A percentile compares a stretch with the other conserved stretches of the same genome.
Evolutionary conservation across 2,888 invertebrate genomes (phyloP).

Genomic region (Drosophila subsilvestris): DNA sequence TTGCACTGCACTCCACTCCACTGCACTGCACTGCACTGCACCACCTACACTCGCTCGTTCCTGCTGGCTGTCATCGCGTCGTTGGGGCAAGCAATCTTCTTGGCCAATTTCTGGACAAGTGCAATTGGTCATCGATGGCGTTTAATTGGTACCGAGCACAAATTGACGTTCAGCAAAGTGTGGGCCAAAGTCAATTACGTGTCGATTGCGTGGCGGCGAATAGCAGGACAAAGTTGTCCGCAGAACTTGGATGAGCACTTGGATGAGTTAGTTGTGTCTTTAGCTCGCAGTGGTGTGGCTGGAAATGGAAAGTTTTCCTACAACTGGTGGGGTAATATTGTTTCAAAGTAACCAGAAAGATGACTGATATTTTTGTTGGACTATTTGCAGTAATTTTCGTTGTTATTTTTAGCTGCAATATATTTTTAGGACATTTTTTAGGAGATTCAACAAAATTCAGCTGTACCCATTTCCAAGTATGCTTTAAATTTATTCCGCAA

Average conservation of each 20-base stretch:
- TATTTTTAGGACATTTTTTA: too few relatives aligned
- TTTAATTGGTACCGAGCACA: slow-evolving; percentile 65
- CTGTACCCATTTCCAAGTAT: too few relatives aligned
- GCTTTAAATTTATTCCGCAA: background rate
- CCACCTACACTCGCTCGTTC: slow-evolving; percentile 8
- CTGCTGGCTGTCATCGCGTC: slow-evolving; percentile 49
- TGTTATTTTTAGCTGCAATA: background rate
- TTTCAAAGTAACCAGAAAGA: background rate
- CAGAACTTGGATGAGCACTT: slow-evolving; percentile 35
- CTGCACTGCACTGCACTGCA: slow-evolving; percentile 1
- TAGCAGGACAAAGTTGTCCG: slow-evolving; percentile 29
- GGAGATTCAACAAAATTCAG: too few relatives aligned
- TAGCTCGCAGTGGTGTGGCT: background rate
- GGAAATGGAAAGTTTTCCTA: slow-evolving; percentile 8
- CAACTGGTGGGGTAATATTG: background rate
- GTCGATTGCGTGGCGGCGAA: slow-evolving; percentile 34
- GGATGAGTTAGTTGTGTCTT: slow-evolving; percentile 2
- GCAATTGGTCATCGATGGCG: slow-evolving; percentile 62
- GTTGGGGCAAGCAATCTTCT: slow-evolving; percentile 58
- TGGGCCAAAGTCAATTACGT: slow-evolving; percentile 66
- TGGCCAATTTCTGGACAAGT: slow-evolving; percentile 64
- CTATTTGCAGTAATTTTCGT: background rate
- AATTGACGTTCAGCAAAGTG: slow-evolving; percentile 47
- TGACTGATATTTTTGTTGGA: background rate
- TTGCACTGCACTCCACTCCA: slow-evolving; percentile 48